phyloP scores from a whole-genome alignment of 2,888 invertebrate species.

The Xestia ashworthii region DNA sequence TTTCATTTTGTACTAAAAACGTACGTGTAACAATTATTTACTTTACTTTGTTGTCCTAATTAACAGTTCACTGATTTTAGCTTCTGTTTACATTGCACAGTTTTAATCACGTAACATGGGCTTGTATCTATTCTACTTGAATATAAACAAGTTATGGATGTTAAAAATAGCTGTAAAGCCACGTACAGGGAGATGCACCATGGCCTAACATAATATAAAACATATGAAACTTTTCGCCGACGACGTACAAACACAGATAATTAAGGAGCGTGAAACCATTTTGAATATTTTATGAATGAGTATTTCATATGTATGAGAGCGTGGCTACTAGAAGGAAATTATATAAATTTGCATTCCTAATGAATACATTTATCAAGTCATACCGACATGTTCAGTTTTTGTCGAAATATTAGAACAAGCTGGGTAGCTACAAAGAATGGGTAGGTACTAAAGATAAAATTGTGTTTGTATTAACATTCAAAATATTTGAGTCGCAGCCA shows the following conservation, averaged over 20 bases:
- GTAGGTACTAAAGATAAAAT: slow-evolving; percentile 42
- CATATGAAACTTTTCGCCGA: slow-evolving; percentile 80
- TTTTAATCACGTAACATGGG: neutral
- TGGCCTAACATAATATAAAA: slow-evolving; percentile 65
- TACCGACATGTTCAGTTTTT: slow-evolving; percentile 62
- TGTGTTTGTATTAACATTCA: slow-evolving; percentile 56
- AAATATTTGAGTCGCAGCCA: slow-evolving; percentile 60
- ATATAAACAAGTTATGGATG: neutral
- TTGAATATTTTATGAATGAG: slow-evolving; percentile 89
- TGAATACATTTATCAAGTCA: slow-evolving; percentile 81
- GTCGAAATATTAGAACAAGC: slow-evolving; percentile 54
- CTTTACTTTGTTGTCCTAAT: slow-evolving; percentile 35
- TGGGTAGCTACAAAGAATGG: slow-evolving; percentile 35
- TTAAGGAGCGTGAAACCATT: slow-evolving; percentile 89
- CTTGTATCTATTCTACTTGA: neutral
- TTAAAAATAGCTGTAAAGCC: neutral
- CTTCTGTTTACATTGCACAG: slow-evolving; percentile 4
- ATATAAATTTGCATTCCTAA: slow-evolving; percentile 86
- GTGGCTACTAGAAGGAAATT: slow-evolving; percentile 86
- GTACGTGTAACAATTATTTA: slow-evolving; percentile 33
- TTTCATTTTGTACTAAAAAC: slow-evolving; percentile 48
- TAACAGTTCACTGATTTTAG: slow-evolving; percentile 19
- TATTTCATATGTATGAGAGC: slow-evolving; percentile 89
- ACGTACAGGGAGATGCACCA: slow-evolving; percentile 31
- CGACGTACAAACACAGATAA: slow-evolving; percentile 87